These are phyloP conservation scores for Oryzias dopingdopingensis DNA, from an alignment of 2,797 vertebrate species.

Conservation along the genomic window DNA sequence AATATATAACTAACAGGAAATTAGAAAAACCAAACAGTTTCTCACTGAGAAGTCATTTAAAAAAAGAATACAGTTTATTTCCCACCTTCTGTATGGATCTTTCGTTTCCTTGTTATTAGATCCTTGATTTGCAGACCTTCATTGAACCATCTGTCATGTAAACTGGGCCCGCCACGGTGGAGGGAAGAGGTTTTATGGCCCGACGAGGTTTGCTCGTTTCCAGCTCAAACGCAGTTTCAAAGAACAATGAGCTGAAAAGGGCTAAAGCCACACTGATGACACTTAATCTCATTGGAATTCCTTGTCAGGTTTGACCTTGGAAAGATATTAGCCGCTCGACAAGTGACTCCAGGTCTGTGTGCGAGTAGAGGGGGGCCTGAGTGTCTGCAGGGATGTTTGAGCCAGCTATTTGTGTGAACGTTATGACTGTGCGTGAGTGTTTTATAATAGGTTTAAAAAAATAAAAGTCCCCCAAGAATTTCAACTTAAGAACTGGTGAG, in stretches of 20 bases:
- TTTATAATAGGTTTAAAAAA: background rate
- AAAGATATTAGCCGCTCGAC: constrained; percentile 68
- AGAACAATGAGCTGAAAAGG: constrained; percentile 78
- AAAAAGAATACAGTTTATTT: no score
- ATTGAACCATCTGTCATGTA: constrained; percentile 29
- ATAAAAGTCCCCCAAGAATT: background rate
- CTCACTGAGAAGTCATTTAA: no score
- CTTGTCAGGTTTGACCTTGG: constrained; percentile 77
- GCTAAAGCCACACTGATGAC: constrained; percentile 74
- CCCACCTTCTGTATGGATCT: no score
- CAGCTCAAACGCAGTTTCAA: constrained; percentile 65
- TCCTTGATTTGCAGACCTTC: constrained; percentile 10
- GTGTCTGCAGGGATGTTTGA: constrained; percentile 24
- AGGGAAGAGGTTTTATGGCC: constrained; percentile 47
- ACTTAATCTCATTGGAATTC: constrained; percentile 84
- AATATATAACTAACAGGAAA: no score
- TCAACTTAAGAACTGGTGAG: no score
- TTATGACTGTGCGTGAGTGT: constrained; percentile 1
- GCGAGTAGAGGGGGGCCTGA: constrained; percentile 21
- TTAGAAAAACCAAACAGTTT: no score
- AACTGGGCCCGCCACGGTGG: constrained; percentile 16
- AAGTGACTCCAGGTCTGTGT: constrained; percentile 54
- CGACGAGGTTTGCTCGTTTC: constrained; percentile 53
- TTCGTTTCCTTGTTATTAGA: no score
- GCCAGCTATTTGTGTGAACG: constrained; percentile 2